Evolutionary conservation across 2,888 invertebrate species (phyloP).

Genomic region (Calameuta pallipes): DNA sequence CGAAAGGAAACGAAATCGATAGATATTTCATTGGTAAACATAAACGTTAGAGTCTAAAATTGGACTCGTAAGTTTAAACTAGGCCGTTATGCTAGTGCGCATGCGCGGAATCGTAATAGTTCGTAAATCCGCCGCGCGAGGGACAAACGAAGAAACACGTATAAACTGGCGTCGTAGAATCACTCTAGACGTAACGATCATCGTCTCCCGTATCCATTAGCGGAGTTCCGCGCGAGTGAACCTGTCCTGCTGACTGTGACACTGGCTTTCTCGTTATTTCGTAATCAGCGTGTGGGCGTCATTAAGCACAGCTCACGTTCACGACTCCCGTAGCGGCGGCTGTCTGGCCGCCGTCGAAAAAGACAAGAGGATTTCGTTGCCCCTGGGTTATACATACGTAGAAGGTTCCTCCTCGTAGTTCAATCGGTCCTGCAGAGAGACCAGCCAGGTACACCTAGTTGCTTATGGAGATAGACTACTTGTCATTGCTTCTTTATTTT

Average conservation of each 20-base stretch:
- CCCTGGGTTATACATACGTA: too few species aligned
- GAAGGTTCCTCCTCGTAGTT: too few species aligned
- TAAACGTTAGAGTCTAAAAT: fast-evolving
- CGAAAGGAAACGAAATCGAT: neutral
- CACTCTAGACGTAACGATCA: conserved; percentile 28
- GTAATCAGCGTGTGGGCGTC: conserved; percentile 52
- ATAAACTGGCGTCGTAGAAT: neutral
- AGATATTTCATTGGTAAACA: neutral
- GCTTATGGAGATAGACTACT: too few species aligned
- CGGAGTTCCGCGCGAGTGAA: conserved; percentile 20
- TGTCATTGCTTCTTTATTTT: too few species aligned
- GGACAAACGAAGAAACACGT: neutral
- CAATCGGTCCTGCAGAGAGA: too few species aligned
- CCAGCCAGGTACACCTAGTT: too few species aligned
- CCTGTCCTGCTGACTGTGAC: conserved; percentile 17
- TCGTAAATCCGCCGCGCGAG: conserved; percentile 4
- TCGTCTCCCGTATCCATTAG: conserved; percentile 46
- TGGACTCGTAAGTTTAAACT: neutral
- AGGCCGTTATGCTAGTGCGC: too few species aligned
- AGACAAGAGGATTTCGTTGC: conserved; percentile 9
- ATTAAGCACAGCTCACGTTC: conserved; percentile 44
- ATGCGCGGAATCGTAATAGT: too few species aligned
- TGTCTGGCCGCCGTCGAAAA: conserved; percentile 14
- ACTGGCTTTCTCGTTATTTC: conserved; percentile 46
- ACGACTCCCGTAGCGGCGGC: neutral